Percentiles rank a stretch among this genome's conserved stretches.
Evolutionary conservation across 2,888 invertebrate species (phyloP).

Genomic region (Macrostomum cliftonense): DNA sequence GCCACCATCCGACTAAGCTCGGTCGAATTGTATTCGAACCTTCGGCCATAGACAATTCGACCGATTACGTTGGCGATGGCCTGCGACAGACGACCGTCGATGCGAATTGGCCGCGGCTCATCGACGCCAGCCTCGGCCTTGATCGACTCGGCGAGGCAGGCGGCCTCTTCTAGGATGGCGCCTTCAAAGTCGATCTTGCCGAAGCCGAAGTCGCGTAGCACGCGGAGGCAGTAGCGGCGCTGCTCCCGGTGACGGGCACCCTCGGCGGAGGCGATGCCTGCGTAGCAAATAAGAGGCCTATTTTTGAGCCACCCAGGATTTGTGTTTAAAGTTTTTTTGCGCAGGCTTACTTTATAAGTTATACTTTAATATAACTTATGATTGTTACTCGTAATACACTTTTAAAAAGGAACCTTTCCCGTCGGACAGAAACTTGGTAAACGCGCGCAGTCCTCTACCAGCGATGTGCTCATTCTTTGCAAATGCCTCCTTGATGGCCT

Average conservation of each 20-base stretch:
- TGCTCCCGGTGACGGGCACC: background rate
- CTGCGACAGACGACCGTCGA: background rate
- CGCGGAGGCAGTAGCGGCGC: constrained; percentile 1
- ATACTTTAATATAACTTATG: too few species aligned
- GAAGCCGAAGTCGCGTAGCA: constrained; percentile 2
- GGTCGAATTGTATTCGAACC: background rate
- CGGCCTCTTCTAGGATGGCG: background rate
- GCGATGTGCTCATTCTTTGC: background rate
- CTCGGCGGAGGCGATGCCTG: constrained; percentile 1
- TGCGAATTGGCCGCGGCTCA: background rate
- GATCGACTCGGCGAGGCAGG: background rate
- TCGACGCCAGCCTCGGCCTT: background rate
- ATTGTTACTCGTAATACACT: too few species aligned
- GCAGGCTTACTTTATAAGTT: too few species aligned
- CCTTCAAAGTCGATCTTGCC: background rate
- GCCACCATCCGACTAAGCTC: background rate
- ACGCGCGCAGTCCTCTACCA: background rate
- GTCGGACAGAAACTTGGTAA: background rate
- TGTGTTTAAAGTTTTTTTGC: too few species aligned
- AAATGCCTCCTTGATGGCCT: constrained; percentile 3
- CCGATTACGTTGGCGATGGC: background rate
- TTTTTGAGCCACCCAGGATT: too few species aligned
- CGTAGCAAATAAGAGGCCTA: background rate
- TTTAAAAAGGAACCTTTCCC: constrained; percentile 1
- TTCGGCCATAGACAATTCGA: background rate